Evolutionary conservation across 92 coral and sea anemone species (phyloP).

Genomic region (Epizoanthus scotinus): DNA sequence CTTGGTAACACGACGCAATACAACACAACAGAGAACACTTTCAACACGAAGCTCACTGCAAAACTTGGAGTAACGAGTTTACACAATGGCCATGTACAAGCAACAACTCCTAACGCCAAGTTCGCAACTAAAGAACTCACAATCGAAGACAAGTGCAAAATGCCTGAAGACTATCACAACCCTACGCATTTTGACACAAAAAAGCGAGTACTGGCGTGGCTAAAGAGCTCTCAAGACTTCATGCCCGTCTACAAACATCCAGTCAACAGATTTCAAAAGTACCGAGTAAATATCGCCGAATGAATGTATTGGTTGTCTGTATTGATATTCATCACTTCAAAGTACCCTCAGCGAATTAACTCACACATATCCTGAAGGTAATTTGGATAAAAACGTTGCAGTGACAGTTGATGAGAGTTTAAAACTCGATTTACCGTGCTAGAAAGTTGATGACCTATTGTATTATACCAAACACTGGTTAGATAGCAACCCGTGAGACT

Average conservation of each 20-base stretch:
- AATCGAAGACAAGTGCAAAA: conserved; percentile 62
- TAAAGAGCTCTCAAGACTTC: conserved; percentile 58
- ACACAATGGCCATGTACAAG: neutral
- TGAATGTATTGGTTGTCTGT: too few species aligned
- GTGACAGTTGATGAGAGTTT: too few species aligned
- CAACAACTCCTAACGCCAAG: conserved; percentile 40
- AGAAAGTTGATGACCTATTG: too few species aligned
- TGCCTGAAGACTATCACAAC: conserved; percentile 70
- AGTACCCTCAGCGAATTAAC: too few species aligned
- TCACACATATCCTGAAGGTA: too few species aligned
- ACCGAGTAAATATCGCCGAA: neutral
- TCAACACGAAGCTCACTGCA: neutral
- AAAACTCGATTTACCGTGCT: too few species aligned
- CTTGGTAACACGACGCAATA: neutral
- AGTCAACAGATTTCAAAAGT: conserved; percentile 44
- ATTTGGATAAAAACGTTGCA: too few species aligned
- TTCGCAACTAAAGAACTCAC: conserved; percentile 65
- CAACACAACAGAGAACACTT: neutral
- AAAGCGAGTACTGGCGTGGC: conserved; percentile 73
- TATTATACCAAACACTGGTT: too few species aligned
- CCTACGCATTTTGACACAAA: conserved; percentile 67
- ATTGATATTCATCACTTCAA: too few species aligned
- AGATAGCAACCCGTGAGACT: too few species aligned
- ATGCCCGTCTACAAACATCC: conserved; percentile 64
- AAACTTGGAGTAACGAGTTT: neutral